These are phyloP conservation scores for Channa maculata DNA, from an alignment of 2,113 vertebrate genomes.

Conservation along the genomic window DNA sequence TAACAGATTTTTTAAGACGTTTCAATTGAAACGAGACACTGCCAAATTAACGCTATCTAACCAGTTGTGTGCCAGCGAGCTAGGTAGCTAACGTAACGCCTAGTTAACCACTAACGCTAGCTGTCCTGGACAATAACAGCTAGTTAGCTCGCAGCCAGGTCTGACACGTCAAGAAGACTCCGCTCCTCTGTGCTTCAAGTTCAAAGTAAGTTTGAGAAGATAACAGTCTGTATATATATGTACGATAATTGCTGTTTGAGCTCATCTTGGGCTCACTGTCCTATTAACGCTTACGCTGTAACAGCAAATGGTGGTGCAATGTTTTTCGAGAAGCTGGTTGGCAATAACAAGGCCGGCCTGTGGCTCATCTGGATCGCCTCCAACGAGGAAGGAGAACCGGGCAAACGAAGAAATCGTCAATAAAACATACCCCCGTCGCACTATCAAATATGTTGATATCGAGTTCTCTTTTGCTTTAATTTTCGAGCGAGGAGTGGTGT, in stretches of 20 bases:
- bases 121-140: constrained; percentile 63
- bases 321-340: constrained; percentile 53
- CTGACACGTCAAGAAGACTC: constrained; percentile 37
- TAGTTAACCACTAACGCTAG: constrained; percentile 57
- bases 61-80: constrained; percentile 37
- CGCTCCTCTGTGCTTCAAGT: constrained; percentile 14
- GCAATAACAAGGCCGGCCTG: constrained; percentile 70
- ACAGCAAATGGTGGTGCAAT: constrained; percentile 44
- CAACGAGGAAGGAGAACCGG: constrained; percentile 31
- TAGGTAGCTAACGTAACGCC: constrained; percentile 59
- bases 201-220: constrained; percentile 61
- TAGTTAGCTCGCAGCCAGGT: constrained; percentile 39
- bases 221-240: background rate
- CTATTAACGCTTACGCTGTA: background rate
- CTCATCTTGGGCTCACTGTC: background rate
- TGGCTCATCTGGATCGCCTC: constrained; percentile 52
- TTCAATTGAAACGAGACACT: constrained; percentile 5
- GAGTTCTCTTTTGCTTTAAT: background rate
- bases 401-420: background rate
- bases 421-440: background rate
- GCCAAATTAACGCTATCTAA: constrained; percentile 32
- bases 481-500: background rate
- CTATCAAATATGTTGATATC: background rate
- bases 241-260: background rate
- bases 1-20: background rate